A percentile compares a stretch with the other conserved stretches of the same genome.
phyloP scores from a whole-genome alignment of 2,797 vertebrate species.

The Apogon talboti region DNA sequence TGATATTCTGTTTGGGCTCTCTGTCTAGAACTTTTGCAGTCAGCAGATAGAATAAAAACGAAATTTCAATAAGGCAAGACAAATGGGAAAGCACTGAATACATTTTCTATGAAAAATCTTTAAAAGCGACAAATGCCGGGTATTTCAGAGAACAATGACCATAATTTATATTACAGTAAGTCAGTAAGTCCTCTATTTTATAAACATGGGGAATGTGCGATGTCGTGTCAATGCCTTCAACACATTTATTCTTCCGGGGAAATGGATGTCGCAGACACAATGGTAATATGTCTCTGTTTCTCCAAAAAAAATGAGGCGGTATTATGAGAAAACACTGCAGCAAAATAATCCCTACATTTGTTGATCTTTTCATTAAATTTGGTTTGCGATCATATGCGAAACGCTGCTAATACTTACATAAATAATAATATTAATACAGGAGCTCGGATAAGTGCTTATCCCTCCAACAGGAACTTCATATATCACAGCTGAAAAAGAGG shows the following conservation, averaged over 20 bases:
- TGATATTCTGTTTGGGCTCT: slow-evolving; percentile 12
- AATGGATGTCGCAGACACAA: neutral
- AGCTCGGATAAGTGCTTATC: no score
- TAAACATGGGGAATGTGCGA: slow-evolving; percentile 11
- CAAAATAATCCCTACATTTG: no score
- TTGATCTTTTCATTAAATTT: no score
- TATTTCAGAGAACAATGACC: slow-evolving; percentile 36
- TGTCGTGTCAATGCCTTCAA: slow-evolving; percentile 7
- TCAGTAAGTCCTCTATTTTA: slow-evolving; percentile 27
- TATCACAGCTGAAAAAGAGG: neutral
- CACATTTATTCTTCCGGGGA: slow-evolving; percentile 7
- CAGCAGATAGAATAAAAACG: slow-evolving; percentile 56
- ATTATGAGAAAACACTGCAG: no score
- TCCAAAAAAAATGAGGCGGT: no score
- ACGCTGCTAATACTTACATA: no score
- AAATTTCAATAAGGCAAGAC: slow-evolving; percentile 51
- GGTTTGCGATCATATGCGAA: no score
- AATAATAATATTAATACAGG: no score
- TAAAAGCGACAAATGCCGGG: slow-evolving; percentile 14
- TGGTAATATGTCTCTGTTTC: neutral
- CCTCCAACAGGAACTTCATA: neutral
- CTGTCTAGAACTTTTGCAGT: slow-evolving; percentile 32
- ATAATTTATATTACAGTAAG: slow-evolving; percentile 30
- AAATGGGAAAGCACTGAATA: slow-evolving; percentile 37
- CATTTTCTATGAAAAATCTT: slow-evolving; percentile 52